Conservation (phyloP, 1,140 invertebrate genomes). For the Orchesella cincta region DNA sequence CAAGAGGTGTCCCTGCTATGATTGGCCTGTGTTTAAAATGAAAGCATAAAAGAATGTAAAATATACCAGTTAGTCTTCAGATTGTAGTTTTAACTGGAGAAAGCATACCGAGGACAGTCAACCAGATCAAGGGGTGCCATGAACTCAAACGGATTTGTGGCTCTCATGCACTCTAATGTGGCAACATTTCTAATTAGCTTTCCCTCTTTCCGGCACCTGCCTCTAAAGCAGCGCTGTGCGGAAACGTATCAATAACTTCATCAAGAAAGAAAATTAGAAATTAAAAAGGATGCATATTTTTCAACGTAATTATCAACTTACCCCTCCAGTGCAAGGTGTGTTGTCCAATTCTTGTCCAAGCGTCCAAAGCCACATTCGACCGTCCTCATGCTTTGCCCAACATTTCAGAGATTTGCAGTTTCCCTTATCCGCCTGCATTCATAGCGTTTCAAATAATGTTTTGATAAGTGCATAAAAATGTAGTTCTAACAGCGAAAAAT, state of each 20-base stretch:
- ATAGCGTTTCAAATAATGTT: too few relatives aligned
- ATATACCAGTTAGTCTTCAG: too few relatives aligned
- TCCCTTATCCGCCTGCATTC: not conserved
- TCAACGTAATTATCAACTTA: too few relatives aligned
- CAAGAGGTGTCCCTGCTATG: not conserved
- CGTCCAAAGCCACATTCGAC: not conserved
- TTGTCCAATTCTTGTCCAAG: not conserved
- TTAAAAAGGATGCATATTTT: too few relatives aligned
- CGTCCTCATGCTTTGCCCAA: not conserved
- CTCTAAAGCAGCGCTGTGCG: slow-evolving; percentile 32
- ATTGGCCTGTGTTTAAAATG: too few relatives aligned
- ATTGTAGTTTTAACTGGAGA: too few relatives aligned
- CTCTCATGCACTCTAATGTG: not conserved
- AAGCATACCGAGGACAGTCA: too few relatives aligned
- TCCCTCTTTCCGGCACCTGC: slow-evolving; percentile 20
- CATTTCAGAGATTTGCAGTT: not conserved
- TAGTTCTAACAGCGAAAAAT: too few relatives aligned
- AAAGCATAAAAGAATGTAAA: too few relatives aligned
- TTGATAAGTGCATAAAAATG: too few relatives aligned
- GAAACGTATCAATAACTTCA: too few relatives aligned
- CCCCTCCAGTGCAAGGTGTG: not conserved
- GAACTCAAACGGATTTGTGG: not conserved
- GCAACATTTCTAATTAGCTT: slow-evolving; percentile 13
- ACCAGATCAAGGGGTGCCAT: not conserved
- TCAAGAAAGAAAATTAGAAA: too few relatives aligned